Percentiles rank a stretch among this genome's conserved stretches.
Conservation (phyloP, 1,140 invertebrate species). For the roundworm (Caenorhabditis elegans) region WBcel235 BX284602.5:2850501-2851000, state of each 20-base stretch:
- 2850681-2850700: neutral
- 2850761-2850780: conserved; percentile 53
- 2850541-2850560: conserved; percentile 61
- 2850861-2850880: conserved; percentile 55
- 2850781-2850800: conserved; percentile 62
- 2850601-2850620: conserved; percentile 51
- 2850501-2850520: conserved; percentile 62
- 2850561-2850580: neutral
- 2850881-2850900: conserved; percentile 23
- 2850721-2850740: neutral
- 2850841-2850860: conserved; percentile 56
- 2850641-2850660: conserved; percentile 53
- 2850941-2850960: too few species aligned
- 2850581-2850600: neutral
- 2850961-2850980: too few species aligned
- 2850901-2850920: too few species aligned
- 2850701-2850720: neutral
- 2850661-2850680: neutral
- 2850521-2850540: conserved; percentile 58
- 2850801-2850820: conserved; percentile 66
- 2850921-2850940: too few species aligned
- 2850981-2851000: too few species aligned
- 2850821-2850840: conserved; percentile 64
- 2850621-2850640: conserved; percentile 61
- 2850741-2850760: conserved; percentile 56